phyloP scores from a whole-genome alignment of 2,888 invertebrate species.

The Marronus borbonicus region DNA sequence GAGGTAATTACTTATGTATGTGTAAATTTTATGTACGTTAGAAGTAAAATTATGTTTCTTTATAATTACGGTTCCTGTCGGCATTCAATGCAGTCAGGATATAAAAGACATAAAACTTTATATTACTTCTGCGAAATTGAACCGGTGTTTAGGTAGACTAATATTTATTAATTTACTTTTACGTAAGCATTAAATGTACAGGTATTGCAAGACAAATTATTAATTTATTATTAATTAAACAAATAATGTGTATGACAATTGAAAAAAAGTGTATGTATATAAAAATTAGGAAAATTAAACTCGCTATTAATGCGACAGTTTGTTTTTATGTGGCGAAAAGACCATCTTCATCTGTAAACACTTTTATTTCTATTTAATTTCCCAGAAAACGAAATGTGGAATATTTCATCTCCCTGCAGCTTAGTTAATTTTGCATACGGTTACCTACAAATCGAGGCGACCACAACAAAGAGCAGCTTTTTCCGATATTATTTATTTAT shows the following conservation, averaged over 20 bases:
- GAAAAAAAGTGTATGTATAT: too few relatives aligned
- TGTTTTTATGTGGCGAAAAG: too few relatives aligned
- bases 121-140: neutral
- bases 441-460: conserved; percentile 48
- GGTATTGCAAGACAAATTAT: too few relatives aligned
- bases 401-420: neutral
- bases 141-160: too few relatives aligned
- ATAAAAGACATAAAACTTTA: conserved; percentile 14
- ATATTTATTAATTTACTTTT: too few relatives aligned
- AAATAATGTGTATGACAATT: too few relatives aligned
- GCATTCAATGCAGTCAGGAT: neutral
- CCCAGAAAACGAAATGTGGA: too few relatives aligned
- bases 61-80: conserved; percentile 3
- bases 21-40: neutral
- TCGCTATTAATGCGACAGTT: too few relatives aligned
- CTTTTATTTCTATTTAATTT: neutral
- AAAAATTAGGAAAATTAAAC: too few relatives aligned
- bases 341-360: too few relatives aligned
- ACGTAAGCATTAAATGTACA: too few relatives aligned
- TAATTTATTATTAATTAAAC: too few relatives aligned
- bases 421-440: conserved; percentile 30
- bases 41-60: conserved; percentile 6
- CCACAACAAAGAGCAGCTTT: conserved; percentile 36
- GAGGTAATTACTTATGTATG: neutral
- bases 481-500: conserved; percentile 56